Base-by-base conservation (phyloP, 2,888 invertebrate genomes). In the Chironomus tentans region DNA sequence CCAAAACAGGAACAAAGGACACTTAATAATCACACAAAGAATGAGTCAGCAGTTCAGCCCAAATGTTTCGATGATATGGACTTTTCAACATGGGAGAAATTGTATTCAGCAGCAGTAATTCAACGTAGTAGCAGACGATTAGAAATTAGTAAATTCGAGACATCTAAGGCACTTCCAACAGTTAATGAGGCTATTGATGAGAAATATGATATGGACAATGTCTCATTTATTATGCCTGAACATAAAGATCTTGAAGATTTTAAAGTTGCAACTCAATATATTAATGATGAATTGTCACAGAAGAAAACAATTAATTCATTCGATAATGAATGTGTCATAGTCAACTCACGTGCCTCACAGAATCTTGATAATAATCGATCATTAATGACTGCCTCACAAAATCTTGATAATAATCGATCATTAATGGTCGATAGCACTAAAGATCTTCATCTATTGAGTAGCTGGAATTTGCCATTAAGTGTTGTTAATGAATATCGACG, bases 401-500 rank as follows among this genome's bases (percentile, higher is more conserved):
- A 56, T 7, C 24, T 10, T 13, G 22, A 76, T 15, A n/a, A n/a
- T n/a, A 18, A 22, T 21, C 13, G 24, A 3, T 75, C 75, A 68
- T 24, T 75, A 4, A 50, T 22, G 28, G 2, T 76, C 15, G 76
- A 76, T 13, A 56, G 15, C 1, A 50, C 12, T 4, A 76, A 76
- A 38, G n/a, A 76, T 69, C 61, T 76, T n/a, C 48, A 15, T 4
- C 28, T 24, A 2, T 80, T 84, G 4, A 79, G 80, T 70, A 86
- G 87, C 10, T 94, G 93, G 94, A 92, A 91, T 21, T 83, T 94
- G 61, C 94, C 94, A 0, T 80, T 81, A 21, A 84, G 87, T 79
- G 87, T 92, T 78, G 82, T 88, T 1, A 82, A 85, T 79, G 92
- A 91, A 84, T 93, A 93, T 83, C 84, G 88, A 80, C 84, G 86